phyloP scores from a whole-genome alignment of 2,888 invertebrate genomes.

The Platycheirus rosarum region DNA sequence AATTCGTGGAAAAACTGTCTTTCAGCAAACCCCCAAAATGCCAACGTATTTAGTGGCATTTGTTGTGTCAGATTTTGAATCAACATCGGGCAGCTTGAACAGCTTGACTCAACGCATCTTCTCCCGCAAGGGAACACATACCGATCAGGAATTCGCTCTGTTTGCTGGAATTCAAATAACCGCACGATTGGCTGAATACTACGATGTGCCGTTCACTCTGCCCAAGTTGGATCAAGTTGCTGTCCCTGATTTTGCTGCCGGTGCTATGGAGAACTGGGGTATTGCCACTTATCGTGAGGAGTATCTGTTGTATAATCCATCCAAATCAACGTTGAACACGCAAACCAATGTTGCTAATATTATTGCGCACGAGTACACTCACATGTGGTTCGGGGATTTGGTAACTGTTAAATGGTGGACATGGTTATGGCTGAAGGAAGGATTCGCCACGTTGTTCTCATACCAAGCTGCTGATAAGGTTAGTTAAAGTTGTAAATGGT shows the following conservation, averaged over 20 bases:
- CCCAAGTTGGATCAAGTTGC: slow-evolving; percentile 94
- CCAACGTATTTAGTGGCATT: slow-evolving; percentile 92
- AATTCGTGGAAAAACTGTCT: slow-evolving; percentile 76
- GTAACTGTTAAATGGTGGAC: slow-evolving; percentile 89
- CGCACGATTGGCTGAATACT: slow-evolving; percentile 87
- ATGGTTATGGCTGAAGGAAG: slow-evolving; percentile 89
- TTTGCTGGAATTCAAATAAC: slow-evolving; percentile 89
- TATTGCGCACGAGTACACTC: slow-evolving; percentile 85
- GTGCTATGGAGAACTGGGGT: slow-evolving; percentile 98
- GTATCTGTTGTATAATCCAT: slow-evolving; percentile 78
- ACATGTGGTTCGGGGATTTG: slow-evolving; percentile 92
- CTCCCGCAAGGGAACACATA: slow-evolving; percentile 78
- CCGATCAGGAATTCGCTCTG: slow-evolving; percentile 87
- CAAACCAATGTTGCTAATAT: slow-evolving; percentile 83
- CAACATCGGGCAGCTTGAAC: slow-evolving; percentile 76
- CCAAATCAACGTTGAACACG: slow-evolving; percentile 78
- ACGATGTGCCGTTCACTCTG: slow-evolving; percentile 88
- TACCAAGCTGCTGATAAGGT: slow-evolving; percentile 78
- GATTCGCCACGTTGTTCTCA: slow-evolving; percentile 83
- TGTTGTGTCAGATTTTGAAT: slow-evolving; percentile 86
- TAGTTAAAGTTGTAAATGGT: slow-evolving; percentile 24
- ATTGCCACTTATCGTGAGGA: slow-evolving; percentile 86
- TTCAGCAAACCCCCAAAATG: slow-evolving; percentile 85
- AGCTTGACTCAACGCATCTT: slow-evolving; percentile 78
- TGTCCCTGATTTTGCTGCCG: slow-evolving; percentile 91